Evolutionary conservation across 35 echinoderm and acorn worm species (phyloP).

Genomic region (Hemicentrotus pulcherrimus): DNA sequence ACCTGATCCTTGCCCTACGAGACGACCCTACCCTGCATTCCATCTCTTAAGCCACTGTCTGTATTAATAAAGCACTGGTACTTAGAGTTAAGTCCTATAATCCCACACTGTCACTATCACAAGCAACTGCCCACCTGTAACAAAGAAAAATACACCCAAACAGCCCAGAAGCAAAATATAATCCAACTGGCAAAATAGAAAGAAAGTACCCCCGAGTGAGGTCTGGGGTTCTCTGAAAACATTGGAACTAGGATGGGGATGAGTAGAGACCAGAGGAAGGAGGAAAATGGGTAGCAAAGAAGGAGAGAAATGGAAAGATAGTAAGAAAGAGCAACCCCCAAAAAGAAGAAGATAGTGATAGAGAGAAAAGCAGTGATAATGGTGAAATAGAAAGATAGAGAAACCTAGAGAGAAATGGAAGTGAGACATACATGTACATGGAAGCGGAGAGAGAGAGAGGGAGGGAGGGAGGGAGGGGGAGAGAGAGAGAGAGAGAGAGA

Average conservation of each 20-base stretch:
- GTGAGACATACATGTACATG: not conserved
- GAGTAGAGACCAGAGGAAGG: not conserved
- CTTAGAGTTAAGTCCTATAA: not conserved
- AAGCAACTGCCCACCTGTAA: slow-evolving; percentile 16
- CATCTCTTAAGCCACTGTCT: not conserved
- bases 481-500: too few relatives aligned
- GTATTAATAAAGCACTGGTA: slow-evolving; percentile 1
- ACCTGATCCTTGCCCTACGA: not conserved
- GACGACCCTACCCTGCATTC: not conserved
- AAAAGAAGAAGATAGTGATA: not conserved
- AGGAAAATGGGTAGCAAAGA: not conserved
- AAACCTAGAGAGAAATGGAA: not conserved
- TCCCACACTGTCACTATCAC: not conserved
- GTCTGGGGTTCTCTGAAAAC: not conserved
- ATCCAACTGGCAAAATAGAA: not conserved
- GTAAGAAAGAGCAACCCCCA: not conserved
- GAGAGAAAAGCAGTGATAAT: too few relatives aligned
- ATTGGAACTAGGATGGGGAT: not conserved
- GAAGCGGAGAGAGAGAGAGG: not conserved
- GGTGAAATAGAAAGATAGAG: not conserved
- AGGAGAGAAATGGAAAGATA: not conserved
- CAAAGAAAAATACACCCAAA: not conserved
- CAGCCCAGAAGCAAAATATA: slow-evolving; percentile 3
- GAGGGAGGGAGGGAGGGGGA: not conserved
- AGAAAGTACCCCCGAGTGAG: not conserved